Conservation (phyloP, 1,140 invertebrate genomes). For the Caligus rogercresseyi region DNA sequence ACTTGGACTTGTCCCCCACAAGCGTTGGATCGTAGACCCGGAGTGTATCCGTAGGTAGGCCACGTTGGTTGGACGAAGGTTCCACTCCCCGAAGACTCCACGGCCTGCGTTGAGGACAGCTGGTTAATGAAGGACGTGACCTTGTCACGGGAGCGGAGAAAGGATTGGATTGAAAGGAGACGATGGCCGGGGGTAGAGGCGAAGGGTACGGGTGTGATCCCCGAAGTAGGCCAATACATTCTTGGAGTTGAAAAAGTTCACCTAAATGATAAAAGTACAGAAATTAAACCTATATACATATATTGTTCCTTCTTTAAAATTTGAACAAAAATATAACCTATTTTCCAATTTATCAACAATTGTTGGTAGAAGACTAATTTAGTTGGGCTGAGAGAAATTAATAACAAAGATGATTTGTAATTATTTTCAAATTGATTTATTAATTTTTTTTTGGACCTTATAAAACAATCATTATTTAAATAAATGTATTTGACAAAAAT, state of each 20-base stretch:
- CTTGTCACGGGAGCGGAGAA: conserved; percentile 74
- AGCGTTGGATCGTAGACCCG: conserved; percentile 82
- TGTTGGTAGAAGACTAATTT: too few relatives aligned
- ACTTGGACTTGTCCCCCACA: conserved; percentile 61
- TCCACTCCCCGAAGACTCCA: conserved; percentile 98
- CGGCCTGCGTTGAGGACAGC: conserved; percentile 66
- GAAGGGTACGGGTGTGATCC: conserved; percentile 86
- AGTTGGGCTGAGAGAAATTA: too few relatives aligned
- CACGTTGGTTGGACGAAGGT: conserved; percentile 85
- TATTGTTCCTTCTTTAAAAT: background rate
- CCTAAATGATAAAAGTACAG: conserved; percentile 34
- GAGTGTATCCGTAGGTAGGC: conserved; percentile 92
- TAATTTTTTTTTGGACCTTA: too few relatives aligned
- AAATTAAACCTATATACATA: conserved; percentile 1
- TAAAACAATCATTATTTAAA: too few relatives aligned
- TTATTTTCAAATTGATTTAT: too few relatives aligned
- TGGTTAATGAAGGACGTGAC: conserved; percentile 65
- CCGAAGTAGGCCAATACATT: conserved; percentile 91
- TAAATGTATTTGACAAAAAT: too few relatives aligned
- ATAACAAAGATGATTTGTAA: too few relatives aligned
- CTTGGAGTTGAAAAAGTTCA: conserved; percentile 93
- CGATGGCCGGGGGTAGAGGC: conserved; percentile 90
- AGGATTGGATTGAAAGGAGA: conserved; percentile 95
- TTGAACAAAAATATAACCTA: too few relatives aligned
- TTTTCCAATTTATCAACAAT: too few relatives aligned